Percentiles rank a stretch among this genome's conserved stretches.
These are phyloP conservation scores for Aramus guarauna DNA, from an alignment of 2,113 vertebrate species.

Conservation along the genomic window DNA sequence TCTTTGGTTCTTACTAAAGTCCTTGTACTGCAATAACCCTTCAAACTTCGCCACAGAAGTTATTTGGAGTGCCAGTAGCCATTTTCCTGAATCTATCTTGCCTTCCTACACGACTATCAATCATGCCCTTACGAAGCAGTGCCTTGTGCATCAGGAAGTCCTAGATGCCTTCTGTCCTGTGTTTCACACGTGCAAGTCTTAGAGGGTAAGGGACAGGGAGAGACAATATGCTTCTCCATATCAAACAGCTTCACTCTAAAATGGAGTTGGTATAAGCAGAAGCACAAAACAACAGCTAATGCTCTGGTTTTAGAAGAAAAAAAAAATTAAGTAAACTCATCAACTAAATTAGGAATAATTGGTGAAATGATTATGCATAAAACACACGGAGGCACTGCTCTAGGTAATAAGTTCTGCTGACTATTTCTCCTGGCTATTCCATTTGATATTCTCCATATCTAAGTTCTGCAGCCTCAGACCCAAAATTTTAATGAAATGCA, in stretches of 20 bases:
- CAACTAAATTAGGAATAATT: slow-evolving; percentile 41
- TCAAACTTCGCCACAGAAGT: neutral
- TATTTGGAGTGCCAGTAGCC: neutral
- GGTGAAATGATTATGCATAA: slow-evolving; percentile 33
- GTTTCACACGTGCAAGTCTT: neutral
- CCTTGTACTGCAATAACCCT: neutral
- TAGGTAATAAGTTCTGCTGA: slow-evolving; percentile 7
- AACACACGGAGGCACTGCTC: neutral
- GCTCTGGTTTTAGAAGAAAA: neutral
- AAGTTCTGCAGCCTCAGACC: slow-evolving; percentile 38
- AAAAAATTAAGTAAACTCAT: neutral
- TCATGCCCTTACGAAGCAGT: neutral
- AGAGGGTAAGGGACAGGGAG: neutral
- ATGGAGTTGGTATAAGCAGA: neutral
- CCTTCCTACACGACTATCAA: neutral
- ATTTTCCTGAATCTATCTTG: neutral
- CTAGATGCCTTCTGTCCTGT: neutral
- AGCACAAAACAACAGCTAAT: neutral
- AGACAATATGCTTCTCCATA: neutral
- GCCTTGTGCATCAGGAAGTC: neutral
- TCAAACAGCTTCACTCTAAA: neutral
- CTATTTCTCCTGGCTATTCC: slow-evolving; percentile 52
- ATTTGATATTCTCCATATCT: slow-evolving; percentile 40
- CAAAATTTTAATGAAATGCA: slow-evolving; percentile 48
- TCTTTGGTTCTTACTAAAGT: neutral